phyloP scores from a whole-genome alignment of 2,797 vertebrate genomes.

The Hafferia zeledoni region DNA sequence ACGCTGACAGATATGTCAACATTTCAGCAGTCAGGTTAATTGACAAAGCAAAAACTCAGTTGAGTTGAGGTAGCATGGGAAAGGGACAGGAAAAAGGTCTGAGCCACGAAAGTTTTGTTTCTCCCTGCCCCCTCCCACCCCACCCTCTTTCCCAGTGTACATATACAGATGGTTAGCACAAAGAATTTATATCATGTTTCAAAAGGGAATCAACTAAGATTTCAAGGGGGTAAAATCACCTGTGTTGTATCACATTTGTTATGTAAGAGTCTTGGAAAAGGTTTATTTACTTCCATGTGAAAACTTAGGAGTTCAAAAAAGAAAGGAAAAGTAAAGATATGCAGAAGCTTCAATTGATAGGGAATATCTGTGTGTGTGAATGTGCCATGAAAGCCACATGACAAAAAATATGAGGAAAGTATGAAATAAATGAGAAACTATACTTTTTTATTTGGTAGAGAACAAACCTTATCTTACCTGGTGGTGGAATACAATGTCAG shows the following conservation, averaged over 20 bases:
- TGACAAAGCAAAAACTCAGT: background rate
- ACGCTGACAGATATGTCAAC: conserved; percentile 75
- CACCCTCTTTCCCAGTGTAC: background rate
- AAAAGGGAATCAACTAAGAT: background rate
- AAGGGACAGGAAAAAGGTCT: background rate
- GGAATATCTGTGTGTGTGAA: background rate
- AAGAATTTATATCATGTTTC: background rate
- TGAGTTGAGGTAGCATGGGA: background rate
- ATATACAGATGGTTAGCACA: background rate
- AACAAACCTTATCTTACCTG: conserved; percentile 79
- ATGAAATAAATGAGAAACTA: background rate
- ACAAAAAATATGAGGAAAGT: background rate
- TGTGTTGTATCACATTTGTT: background rate
- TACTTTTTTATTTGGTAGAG: background rate
- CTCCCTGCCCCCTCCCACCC: accelerated
- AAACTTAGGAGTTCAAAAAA: background rate
- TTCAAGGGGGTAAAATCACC: background rate
- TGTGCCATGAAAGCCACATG: background rate
- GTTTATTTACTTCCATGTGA: background rate
- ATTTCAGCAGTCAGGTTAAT: background rate
- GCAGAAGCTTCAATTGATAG: background rate
- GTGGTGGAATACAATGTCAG: conserved; percentile 90
- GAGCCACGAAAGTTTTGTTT: background rate
- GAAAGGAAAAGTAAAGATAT: background rate
- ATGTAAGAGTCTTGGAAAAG: background rate